These are phyloP conservation scores for Hirudinaria manillensis DNA, from an alignment of 2,888 invertebrate genomes.

Conservation along the genomic window DNA sequence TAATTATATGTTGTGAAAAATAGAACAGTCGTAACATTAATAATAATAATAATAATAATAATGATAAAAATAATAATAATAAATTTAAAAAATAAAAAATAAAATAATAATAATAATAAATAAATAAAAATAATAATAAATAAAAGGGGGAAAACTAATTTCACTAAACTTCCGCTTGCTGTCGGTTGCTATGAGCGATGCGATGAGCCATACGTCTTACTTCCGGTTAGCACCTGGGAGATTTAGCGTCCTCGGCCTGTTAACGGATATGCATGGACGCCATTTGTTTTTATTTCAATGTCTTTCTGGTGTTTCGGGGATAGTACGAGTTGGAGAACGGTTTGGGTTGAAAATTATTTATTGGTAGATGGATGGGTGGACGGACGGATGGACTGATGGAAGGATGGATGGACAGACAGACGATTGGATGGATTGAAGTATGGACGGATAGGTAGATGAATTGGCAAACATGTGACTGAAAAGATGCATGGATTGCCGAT, in stretches of 20 bases:
- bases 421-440: no score
- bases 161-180: not conserved
- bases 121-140: not conserved
- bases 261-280: not conserved
- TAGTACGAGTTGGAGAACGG: not conserved
- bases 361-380: not conserved
- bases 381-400: no score
- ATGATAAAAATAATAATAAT: conserved; percentile 27
- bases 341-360: not conserved
- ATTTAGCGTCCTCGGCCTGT: not conserved
- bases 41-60: conserved; percentile 19
- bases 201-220: conserved; percentile 4
- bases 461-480: no score
- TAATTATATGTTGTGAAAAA: no score
- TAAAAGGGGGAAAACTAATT: not conserved
- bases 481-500: no score
- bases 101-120: not conserved
- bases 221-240: conserved; percentile 14
- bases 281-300: not conserved
- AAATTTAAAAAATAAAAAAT: not conserved
- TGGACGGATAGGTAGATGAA: no score
- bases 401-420: no score
- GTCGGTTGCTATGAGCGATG: conserved; percentile 8
- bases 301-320: not conserved
- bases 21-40: no score